phyloP scores from a whole-genome alignment of 2,888 invertebrate genomes.

The Polydesmus complanatus region DNA sequence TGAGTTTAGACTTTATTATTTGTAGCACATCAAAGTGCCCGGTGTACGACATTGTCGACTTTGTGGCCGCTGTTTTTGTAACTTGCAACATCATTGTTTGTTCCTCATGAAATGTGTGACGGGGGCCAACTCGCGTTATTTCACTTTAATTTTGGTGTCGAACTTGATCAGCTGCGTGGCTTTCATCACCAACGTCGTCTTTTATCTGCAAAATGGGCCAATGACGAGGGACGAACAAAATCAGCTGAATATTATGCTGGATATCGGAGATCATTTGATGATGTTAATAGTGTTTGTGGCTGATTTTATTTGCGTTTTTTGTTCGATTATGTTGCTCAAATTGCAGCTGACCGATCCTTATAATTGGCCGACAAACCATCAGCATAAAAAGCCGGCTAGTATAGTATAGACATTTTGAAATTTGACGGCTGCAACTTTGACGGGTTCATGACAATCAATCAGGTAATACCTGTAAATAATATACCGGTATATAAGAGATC shows the following conservation, averaged over 20 bases:
- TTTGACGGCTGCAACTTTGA: too few relatives aligned
- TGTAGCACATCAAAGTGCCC: slow-evolving; percentile 1
- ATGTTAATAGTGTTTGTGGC: slow-evolving; percentile 2
- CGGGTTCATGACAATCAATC: too few relatives aligned
- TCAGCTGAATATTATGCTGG: background rate
- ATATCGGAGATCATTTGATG: background rate
- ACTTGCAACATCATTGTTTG: slow-evolving; percentile 11
- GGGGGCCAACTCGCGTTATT: slow-evolving; percentile 3
- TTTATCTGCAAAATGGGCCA: background rate
- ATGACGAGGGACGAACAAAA: background rate
- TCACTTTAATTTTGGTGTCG: background rate
- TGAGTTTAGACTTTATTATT: too few relatives aligned
- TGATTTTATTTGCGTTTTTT: background rate
- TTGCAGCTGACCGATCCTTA: background rate
- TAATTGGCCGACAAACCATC: background rate
- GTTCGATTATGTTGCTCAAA: background rate
- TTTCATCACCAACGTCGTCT: background rate
- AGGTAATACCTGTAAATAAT: too few relatives aligned
- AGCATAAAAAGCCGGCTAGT: too few relatives aligned
- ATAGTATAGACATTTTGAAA: too few relatives aligned
- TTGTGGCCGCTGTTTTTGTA: slow-evolving; percentile 7
- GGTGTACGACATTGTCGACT: slow-evolving; percentile 11
- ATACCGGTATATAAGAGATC: too few relatives aligned
- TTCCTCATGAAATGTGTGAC: slow-evolving; percentile 10
- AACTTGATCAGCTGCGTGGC: background rate